These are phyloP conservation scores for Drosophila pseudoananassae DNA, from an alignment of 1,140 invertebrate species.

Conservation along the genomic window DNA sequence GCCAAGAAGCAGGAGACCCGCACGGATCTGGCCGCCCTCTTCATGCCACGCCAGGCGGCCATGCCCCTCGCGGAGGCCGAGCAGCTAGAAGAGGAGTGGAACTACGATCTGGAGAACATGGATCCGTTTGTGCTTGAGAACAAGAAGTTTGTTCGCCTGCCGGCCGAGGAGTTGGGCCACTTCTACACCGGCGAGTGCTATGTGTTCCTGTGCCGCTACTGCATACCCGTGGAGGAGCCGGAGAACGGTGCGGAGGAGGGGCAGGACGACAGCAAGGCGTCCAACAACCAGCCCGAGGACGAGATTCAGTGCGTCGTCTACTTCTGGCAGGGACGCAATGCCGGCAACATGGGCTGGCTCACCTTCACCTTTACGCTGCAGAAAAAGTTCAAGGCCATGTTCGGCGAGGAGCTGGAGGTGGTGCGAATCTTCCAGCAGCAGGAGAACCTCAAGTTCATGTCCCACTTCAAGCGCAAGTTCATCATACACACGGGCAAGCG, in stretches of 20 bases:
- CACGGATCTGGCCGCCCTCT: constrained; percentile 96
- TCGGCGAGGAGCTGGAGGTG: constrained; percentile 97
- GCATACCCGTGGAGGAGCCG: constrained; percentile 88
- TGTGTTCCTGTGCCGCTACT: constrained; percentile 98
- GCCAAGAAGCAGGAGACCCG: constrained; percentile 94
- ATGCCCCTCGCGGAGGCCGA: constrained; percentile 95
- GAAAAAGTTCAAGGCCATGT: constrained; percentile 98
- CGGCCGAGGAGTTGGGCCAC: constrained; percentile 96
- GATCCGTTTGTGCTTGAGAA: constrained; percentile 99
- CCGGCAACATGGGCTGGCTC: constrained; percentile 99
- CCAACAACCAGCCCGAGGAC: constrained; percentile 88
- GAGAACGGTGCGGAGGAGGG: constrained; percentile 24
- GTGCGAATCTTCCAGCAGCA: constrained; percentile 99
- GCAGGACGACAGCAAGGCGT: constrained; percentile 33
- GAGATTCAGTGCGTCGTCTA: constrained; percentile 99
- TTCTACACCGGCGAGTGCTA: constrained; percentile 99
- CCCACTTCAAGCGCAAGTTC: constrained; percentile 98
- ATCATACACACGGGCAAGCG: constrained; percentile 96
- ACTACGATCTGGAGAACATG: constrained; percentile 98
- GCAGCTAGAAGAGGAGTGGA: constrained; percentile 96
- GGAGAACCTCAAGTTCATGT: constrained; percentile 99
- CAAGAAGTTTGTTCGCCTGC: constrained; percentile 97
- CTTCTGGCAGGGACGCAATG: constrained; percentile 99
- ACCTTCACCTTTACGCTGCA: constrained; percentile 99
- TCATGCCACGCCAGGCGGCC: constrained; percentile 96